Conservation (phyloP, 2,888 invertebrate species). For the Andrena praecox region DNA sequence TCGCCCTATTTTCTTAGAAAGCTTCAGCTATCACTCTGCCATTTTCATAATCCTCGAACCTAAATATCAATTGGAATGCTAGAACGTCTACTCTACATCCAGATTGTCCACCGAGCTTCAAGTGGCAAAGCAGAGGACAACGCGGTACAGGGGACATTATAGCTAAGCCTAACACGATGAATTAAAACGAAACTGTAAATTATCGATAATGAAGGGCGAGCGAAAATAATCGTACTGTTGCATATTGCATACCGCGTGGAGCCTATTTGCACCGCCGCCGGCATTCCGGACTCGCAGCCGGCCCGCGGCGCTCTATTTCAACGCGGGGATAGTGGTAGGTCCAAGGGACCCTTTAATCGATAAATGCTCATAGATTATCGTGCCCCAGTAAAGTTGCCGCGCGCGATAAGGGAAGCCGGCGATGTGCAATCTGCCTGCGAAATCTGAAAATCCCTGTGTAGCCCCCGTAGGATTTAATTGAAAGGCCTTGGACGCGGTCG, state of each 20-base stretch:
- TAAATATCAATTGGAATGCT: no score
- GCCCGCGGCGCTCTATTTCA: conserved; percentile 35
- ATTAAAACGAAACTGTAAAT: conserved; percentile 17
- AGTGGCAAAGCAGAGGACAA: background rate
- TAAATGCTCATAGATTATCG: conserved; percentile 52
- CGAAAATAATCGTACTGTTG: conserved; percentile 32
- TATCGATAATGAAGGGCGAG: conserved; percentile 21
- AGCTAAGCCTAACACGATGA: background rate
- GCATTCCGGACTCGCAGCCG: conserved; percentile 16
- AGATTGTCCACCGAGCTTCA: background rate
- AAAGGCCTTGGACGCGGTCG: background rate
- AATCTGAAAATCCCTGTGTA: conserved; percentile 33
- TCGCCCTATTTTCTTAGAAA: no score
- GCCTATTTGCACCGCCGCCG: conserved; percentile 34
- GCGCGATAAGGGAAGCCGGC: conserved; percentile 33
- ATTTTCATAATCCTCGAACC: no score
- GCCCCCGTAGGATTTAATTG: conserved; percentile 34
- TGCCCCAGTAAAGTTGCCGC: conserved; percentile 38
- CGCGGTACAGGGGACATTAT: no score
- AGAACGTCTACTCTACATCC: no score
- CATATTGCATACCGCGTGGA: conserved; percentile 34
- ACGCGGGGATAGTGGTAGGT: conserved; percentile 12
- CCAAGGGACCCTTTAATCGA: conserved; percentile 42
- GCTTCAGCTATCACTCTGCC: no score
- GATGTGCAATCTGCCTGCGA: conserved; percentile 39